A percentile compares a stretch with the other conserved stretches of the same genome.
phyloP scores from a whole-genome alignment of 2,797 vertebrate genomes.

The Halcyon smyrnensis region DNA sequence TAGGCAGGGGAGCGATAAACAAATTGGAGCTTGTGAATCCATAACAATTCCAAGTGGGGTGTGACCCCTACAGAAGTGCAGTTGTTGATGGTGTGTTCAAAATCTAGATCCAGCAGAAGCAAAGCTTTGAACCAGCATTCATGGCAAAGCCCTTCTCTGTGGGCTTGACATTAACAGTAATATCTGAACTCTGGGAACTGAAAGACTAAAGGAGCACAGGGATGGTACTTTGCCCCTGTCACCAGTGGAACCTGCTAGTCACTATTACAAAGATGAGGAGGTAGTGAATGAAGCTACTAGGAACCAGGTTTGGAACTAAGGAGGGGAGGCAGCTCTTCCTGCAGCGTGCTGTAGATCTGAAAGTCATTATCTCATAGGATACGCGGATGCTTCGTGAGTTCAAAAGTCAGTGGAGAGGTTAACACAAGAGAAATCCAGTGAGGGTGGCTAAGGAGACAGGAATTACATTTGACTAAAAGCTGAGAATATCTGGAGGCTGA shows the following conservation, averaged over 20 bases:
- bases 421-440: rapidly evolving
- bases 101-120: background rate
- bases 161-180: background rate
- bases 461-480: background rate
- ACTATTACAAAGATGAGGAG: background rate
- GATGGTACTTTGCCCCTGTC: background rate
- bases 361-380: background rate
- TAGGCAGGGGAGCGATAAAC: background rate
- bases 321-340: background rate
- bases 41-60: background rate
- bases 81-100: background rate
- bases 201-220: background rate
- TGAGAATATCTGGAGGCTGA: background rate
- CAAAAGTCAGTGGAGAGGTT: background rate
- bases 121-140: background rate
- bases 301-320: background rate
- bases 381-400: background rate
- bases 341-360: background rate
- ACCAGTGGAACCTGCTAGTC: background rate
- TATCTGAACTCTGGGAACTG: background rate
- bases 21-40: background rate
- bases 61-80: background rate
- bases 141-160: too few relatives aligned
- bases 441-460: background rate
- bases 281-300: background rate